Base-by-base conservation (phyloP, 2,888 invertebrate genomes). In the Drosophila falleni region DNA sequence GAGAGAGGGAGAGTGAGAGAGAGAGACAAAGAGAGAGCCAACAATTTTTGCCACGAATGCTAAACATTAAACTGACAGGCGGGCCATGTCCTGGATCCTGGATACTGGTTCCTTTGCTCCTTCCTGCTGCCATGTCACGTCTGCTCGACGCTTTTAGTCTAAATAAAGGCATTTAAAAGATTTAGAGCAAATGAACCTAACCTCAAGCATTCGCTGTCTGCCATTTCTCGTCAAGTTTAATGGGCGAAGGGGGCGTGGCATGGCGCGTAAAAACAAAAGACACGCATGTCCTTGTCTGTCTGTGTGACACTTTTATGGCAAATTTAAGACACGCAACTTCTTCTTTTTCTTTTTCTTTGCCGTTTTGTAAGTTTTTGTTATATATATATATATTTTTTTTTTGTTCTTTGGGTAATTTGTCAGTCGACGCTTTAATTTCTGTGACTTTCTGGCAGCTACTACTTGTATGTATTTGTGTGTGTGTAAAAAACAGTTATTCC, bases 101-200 rank as follows among this genome's bases (percentile, higher is more conserved):
- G 54, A 42, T 42, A 54, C 54, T 39, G 23, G 53, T 42, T 39
- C 16, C 37, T 23, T 26, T 11, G 23, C 10, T 33, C 15, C 41
- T 39, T 44, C 49, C 33, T 46, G n/a, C 41, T 16, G 29, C 15
- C 53, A 68, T 39, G 88, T 78, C 89, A 84, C 84, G 84, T 84
- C 84, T 84, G 84, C 83, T 88, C 76, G 74, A 70, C 84, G 84
- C 90, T 84, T 89, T 84, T 84, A 84, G 84, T 86, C 90, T 82
- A 85, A 90, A 90, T 86, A 89, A 86, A 86, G 86, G 90, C 89
- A 89, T 86, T 86, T 90, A 86, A 90, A 87, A 90, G 90, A 87
- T 89, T 90, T 90, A 90, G 90, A 89, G 74, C 79, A 89, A 87
- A 87, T 89, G 87, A 87, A 87, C 88, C 87, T 87, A 89, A 89